Base-by-base conservation (phyloP, 2,888 invertebrate species). In the Drosophila lutescens region DNA sequence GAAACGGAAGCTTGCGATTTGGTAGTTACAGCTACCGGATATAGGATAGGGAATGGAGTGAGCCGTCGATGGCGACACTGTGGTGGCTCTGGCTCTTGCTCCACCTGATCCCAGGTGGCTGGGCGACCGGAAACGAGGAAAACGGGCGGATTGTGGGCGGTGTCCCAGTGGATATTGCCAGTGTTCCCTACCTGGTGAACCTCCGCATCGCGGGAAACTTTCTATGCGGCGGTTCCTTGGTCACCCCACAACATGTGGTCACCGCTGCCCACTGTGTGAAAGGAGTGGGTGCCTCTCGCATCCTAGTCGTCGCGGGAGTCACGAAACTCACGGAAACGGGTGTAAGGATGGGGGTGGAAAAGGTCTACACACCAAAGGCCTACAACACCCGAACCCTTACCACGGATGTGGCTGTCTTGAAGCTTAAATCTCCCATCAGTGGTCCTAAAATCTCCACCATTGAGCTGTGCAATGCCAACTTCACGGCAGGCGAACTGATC, bases 241-340 rank as follows among this genome's bases (percentile, higher is more conserved):
- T 89, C 12, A 80, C 82, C 17, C 57, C 78, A 6, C 84, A 67
- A 4, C 89, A 89, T 67, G 88, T 91, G 23, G 63, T 91, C 1
- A 91, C 91, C 0, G 91, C 91, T 1, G 91, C 91, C 0, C 91
- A 91, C 54, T 91, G 91, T 49, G 77, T 90, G 0, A 74, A 79
- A 26, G 88, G 88, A 4, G 53, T 80, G 4, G 40, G 70, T 0
- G 71, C 86, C 1, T 43, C 60, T 8, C 63, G 77, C 0, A 26
- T 91, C 0, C 66, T 61, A 13, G 83, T 91, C 2, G 79, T 87
- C 15, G 90, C 80, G 4, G 90, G 91, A 1, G 81, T 78, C 15
- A 86, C 90, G 5, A 60, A 63, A 4, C 68, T 91, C 4, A 75
- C 69, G 30, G 86, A 89, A 5, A 49, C 50, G 2, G 90, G 84